These are phyloP conservation scores for Ianthella basta DNA, from an alignment of 37 sponge, comb jelly and placozoan genomes.

Conservation along the genomic window DNA sequence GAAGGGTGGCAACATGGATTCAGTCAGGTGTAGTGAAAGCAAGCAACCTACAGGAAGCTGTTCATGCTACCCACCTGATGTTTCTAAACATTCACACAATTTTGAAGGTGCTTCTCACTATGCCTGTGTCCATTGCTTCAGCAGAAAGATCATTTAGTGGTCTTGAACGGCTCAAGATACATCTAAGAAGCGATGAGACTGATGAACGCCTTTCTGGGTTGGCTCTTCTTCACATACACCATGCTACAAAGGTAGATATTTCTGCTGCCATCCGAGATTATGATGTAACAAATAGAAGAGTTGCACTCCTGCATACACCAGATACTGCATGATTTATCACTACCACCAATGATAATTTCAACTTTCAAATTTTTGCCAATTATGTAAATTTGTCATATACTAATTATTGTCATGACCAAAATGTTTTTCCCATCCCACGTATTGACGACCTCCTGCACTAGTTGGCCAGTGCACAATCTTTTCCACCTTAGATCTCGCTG, in stretches of 20 bases:
- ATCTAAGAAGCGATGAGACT: conserved; percentile 11
- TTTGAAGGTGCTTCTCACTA: conserved; percentile 4
- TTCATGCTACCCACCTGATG: background rate
- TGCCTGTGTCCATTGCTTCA: conserved; percentile 29
- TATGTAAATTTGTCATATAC: too few species aligned
- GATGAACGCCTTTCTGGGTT: conserved; percentile 27
- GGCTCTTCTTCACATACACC: conserved; percentile 39
- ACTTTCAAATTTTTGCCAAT: too few species aligned
- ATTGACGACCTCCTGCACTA: too few species aligned
- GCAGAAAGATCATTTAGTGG: conserved; percentile 52
- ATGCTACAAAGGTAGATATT: conserved; percentile 24
- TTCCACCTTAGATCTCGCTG: too few species aligned
- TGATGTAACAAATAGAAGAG: conserved; percentile 1
- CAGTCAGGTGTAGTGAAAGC: conserved; percentile 9
- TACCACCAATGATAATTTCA: too few species aligned
- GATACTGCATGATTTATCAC: too few species aligned
- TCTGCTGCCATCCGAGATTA: conserved; percentile 26
- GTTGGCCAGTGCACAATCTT: too few species aligned
- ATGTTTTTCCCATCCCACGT: too few species aligned
- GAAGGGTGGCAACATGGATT: conserved; percentile 10
- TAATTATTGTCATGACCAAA: too few species aligned
- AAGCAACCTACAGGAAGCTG: background rate
- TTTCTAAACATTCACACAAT: conserved; percentile 33
- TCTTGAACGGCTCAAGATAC: conserved; percentile 48
- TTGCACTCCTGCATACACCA: conserved; percentile 4